Base-by-base conservation (phyloP, 2,888 invertebrate genomes). In the Stenurella melanura region DNA sequence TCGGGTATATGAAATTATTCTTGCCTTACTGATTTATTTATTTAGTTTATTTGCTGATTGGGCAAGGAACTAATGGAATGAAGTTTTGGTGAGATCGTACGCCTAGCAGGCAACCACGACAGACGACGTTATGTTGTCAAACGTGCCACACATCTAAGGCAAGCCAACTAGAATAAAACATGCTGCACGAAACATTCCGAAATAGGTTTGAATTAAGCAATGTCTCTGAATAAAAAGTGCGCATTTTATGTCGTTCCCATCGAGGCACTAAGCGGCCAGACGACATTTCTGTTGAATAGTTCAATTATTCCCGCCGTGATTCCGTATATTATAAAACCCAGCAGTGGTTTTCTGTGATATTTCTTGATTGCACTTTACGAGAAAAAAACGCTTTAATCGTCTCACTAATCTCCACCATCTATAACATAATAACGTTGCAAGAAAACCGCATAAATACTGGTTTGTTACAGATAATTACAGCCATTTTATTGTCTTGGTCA, bases 401-500 rank as follows among this genome's bases (percentile, higher is more conserved):
- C 50, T 50, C 50, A n/a, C 50, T n/a, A n/a, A 50, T 50, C 50
- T 50, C 50, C 6, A n/a, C 50, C 50, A 50, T 50, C 50, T 50
- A 15, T 15, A 50, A 34, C 15, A n/a, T 50, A 50, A 50, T 50
- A 50, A 15, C 15, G 50, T 7, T 50, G 12, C n/a, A 50, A 50
- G 50, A 50, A 50, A 50, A 50, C 50, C n/a, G 50, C n/a, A 50
- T 50, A 50, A 50, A 50, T 50, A 50, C 50, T n/a, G n/a, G n/a
- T 42, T 42, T 42, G n/a, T n/a, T 17, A 50, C 50, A 50, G 50
- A n/a, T 50, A n/a, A n/a, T n/a, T 50, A n/a, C 50, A n/a, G 50
- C 50, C 50, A 50, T 50, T 50, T 50, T 50, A 50, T 50, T 50
- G n/a, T n/a, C n/a, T n/a, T 50, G n/a, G 15, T 50, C 50, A 50